Evolutionary conservation across 2,113 vertebrate genomes (phyloP).

Genomic region (Istiophorus platypterus): DNA sequence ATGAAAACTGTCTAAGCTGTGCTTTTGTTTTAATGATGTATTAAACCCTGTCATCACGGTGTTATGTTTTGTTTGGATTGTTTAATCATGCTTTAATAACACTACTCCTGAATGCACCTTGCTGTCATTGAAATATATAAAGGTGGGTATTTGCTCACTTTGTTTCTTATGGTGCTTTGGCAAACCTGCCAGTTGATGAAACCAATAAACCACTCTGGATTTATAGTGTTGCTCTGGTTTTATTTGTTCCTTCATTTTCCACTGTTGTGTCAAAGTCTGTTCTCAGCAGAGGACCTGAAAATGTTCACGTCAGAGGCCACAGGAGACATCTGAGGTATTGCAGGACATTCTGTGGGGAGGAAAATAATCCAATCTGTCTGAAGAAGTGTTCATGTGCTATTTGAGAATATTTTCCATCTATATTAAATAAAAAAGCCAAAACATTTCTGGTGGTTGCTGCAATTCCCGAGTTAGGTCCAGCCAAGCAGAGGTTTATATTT

Average conservation of each 20-base stretch:
- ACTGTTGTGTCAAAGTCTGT: not conserved
- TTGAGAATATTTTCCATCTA: slow-evolving; percentile 60
- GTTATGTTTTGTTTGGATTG: slow-evolving; percentile 46
- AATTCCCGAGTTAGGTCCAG: slow-evolving; percentile 25
- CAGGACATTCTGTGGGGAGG: slow-evolving; percentile 23
- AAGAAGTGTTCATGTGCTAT: slow-evolving; percentile 16
- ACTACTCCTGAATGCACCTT: slow-evolving; percentile 55
- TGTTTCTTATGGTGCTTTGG: slow-evolving; percentile 77
- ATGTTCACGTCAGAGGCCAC: not conserved
- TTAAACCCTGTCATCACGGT: slow-evolving; percentile 39
- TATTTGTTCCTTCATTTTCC: slow-evolving; percentile 5
- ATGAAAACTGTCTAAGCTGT: slow-evolving; percentile 37
- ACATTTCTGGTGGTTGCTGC: slow-evolving; percentile 53
- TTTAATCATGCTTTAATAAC: slow-evolving; percentile 55
- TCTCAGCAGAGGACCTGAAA: slow-evolving; percentile 11
- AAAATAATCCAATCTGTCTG: slow-evolving; percentile 40
- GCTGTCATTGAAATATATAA: slow-evolving; percentile 47
- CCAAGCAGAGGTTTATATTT: slow-evolving; percentile 35
- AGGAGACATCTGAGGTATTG: slow-evolving; percentile 2
- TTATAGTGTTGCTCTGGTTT: slow-evolving; percentile 37
- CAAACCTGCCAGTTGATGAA: slow-evolving; percentile 70
- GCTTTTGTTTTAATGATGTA: slow-evolving; percentile 43
- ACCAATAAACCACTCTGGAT: slow-evolving; percentile 76
- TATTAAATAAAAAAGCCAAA: slow-evolving; percentile 38
- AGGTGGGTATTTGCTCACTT: slow-evolving; percentile 42